A percentile compares a stretch with the other conserved stretches of the same genome.
phyloP scores from a whole-genome alignment of 2,797 vertebrate genomes.

The Cyprinodon diabolis region DNA sequence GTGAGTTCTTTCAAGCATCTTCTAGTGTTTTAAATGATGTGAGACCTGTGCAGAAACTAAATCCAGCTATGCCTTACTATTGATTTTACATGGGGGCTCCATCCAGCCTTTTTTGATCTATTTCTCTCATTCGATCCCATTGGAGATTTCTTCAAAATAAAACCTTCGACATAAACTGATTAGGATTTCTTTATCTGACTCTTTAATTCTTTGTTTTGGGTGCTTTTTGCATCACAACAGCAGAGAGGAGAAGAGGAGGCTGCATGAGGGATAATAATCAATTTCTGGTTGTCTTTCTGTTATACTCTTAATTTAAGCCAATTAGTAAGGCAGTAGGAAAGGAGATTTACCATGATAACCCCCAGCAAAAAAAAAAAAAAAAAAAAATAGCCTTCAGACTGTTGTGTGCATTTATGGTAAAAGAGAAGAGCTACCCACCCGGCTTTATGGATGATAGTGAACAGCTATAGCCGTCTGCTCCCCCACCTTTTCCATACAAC shows the following conservation, averaged over 20 bases:
- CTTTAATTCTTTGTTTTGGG: constrained; percentile 91
- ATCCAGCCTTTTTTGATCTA: constrained; percentile 99
- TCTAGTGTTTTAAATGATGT: constrained; percentile 93
- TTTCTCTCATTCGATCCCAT: constrained; percentile 93
- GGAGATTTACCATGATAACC: constrained; percentile 86
- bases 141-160: constrained; percentile 92
- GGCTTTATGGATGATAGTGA: constrained; percentile 87
- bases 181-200: constrained; percentile 99
- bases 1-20: constrained; percentile 87
- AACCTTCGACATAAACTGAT: constrained; percentile 99
- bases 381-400: constrained; percentile 87
- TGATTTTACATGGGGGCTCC: constrained; percentile 99
- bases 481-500: constrained; percentile 84
- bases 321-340: constrained; percentile 91
- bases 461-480: constrained; percentile 87
- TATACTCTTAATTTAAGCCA: constrained; percentile 86
- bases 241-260: constrained; percentile 67
- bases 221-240: constrained; percentile 97
- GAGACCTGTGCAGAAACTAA: constrained; percentile 99
- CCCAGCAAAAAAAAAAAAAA: constrained; percentile 76
- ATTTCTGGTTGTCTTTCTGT: constrained; percentile 72
- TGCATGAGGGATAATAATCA: constrained; percentile 60
- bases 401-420: constrained; percentile 88
- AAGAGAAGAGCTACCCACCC: constrained; percentile 87
- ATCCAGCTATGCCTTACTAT: constrained; percentile 99